Conservation (phyloP, 1,140 invertebrate species). For the Drosophila varians region DNA sequence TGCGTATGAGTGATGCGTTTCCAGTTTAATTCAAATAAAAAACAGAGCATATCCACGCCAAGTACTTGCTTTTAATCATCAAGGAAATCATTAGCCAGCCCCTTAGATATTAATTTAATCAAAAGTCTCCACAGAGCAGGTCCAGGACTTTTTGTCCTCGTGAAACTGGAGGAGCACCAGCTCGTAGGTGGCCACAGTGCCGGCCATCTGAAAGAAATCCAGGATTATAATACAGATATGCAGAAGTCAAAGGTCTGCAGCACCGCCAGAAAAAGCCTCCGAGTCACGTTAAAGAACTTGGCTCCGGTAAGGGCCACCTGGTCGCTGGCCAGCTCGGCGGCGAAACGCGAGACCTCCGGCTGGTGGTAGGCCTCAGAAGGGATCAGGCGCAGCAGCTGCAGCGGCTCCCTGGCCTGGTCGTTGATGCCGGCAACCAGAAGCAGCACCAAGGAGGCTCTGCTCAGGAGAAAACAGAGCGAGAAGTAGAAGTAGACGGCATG, state of each 20-base stretch:
- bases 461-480: constrained; percentile 86
- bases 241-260: constrained; percentile 1
- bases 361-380: constrained; percentile 84
- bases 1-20: constrained; percentile 1
- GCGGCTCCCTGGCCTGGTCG: constrained; percentile 85
- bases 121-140: constrained; percentile 28
- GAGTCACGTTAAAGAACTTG: constrained; percentile 87
- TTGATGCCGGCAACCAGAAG: constrained; percentile 86
- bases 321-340: constrained; percentile 85
- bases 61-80: background rate
- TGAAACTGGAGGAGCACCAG: constrained; percentile 84
- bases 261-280: constrained; percentile 86
- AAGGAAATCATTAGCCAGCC: background rate
- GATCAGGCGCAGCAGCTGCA: constrained; percentile 85
- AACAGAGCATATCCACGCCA: background rate
- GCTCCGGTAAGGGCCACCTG: constrained; percentile 86
- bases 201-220: constrained; percentile 83
- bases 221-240: constrained; percentile 1
- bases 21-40: background rate
- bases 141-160: constrained; percentile 71
- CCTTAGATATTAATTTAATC: background rate
- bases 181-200: constrained; percentile 88
- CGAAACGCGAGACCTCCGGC: constrained; percentile 85
- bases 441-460: constrained; percentile 85
- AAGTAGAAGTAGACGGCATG: constrained; percentile 86